Evolutionary conservation across 2,797 vertebrate species (phyloP), one percentile per base, ranked within the genome.

Genomic region (Melanotaenia pygmaea): DNA sequence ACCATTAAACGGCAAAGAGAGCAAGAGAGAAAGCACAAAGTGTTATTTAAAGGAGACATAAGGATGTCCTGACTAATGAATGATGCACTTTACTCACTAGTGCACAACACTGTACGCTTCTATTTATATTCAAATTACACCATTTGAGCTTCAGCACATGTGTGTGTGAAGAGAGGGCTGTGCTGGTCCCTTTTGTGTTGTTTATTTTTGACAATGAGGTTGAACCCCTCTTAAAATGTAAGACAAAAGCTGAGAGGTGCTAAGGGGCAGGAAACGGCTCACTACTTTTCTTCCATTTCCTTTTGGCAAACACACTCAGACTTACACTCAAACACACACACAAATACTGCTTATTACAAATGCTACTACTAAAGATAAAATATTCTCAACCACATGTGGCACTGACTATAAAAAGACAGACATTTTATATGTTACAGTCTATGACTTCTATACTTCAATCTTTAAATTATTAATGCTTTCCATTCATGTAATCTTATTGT

Each of bases 51-150:
- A 90, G 85, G 77, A 87, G 74, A 78, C 71, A 76, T 62, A 70
- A 85, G 83, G 81, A 88, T 82, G 83, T 90, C 76, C 79, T 85
- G 75, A 59, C 84, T 87, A 92, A 88, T 88, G 83, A 85, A 90
- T 72, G 85, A 86, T 87, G 83, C 80, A 83, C 86, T 90, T 88
- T 89, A 87, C 82, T 86, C 81, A 74, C 67, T 70, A 51, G 72
- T 62, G 60, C 77, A 87, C 81, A 88, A 85, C 78, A 88, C 83
- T 85, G 81, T 90, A 88, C 84, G 79, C 83, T 88, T 86, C 86
- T 91, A 90, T 93, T 94, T 93, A 85, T 86, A 93, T 91, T 89
- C 79, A 86, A 92, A 83, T 89, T 64, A 81, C 71, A 58, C 79
- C 70, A 80, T 89, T 87, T 74, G 80, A 84, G 79, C 77, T 74